A percentile compares a stretch with the other conserved stretches of the same genome.
Evolutionary conservation across 2,797 vertebrate species (phyloP).

Genomic region (Coranthus polyacanthus): DNA sequence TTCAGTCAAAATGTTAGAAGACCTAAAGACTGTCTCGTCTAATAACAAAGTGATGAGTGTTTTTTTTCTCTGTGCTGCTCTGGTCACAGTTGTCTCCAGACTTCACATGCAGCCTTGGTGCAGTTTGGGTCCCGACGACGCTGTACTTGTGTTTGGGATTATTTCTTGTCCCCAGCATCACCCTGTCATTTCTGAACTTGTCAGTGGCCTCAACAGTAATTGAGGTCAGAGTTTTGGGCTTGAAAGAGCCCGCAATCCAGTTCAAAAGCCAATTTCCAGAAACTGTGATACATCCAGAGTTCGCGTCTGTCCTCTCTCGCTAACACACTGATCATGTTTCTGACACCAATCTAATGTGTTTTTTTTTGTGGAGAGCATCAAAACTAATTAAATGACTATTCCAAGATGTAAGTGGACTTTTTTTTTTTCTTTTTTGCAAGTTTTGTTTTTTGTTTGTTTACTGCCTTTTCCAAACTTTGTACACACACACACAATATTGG

Average conservation of each 20-base stretch:
- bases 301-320: neutral
- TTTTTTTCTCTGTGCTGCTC: constrained; percentile 3
- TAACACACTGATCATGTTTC: neutral
- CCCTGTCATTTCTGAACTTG: constrained; percentile 3
- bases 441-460: too few relatives aligned
- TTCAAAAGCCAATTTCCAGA: neutral
- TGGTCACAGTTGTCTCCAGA: constrained; percentile 2
- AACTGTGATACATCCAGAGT: neutral
- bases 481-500: too few relatives aligned
- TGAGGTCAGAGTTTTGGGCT: neutral
- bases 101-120: neutral
- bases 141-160: constrained; percentile 2
- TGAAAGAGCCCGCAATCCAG: neutral
- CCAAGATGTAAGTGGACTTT: too few relatives aligned
- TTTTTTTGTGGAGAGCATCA: neutral
- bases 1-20: neutral
- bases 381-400: too few relatives aligned
- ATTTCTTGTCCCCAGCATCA: neutral
- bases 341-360: too few relatives aligned
- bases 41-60: constrained; percentile 7
- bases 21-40: neutral
- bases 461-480: too few relatives aligned
- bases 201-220: neutral
- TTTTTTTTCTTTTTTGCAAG: too few relatives aligned
- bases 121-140: neutral